These are phyloP conservation scores for Thunnus maccoyii DNA, from an alignment of 2,113 vertebrate species.

Conservation along the genomic window DNA sequence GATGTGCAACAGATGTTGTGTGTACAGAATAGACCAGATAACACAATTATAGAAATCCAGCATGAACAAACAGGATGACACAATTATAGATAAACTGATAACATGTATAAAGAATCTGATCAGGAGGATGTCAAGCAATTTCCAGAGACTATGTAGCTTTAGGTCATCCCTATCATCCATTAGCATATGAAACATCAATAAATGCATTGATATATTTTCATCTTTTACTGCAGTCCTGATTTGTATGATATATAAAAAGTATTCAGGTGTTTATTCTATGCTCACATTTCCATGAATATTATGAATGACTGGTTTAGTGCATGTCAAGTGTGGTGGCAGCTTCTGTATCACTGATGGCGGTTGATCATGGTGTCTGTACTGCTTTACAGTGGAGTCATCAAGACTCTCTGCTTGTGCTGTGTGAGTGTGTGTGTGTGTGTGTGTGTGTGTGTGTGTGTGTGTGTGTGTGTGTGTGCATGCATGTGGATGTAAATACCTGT, in stretches of 20 bases:
- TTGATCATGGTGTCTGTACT: slow-evolving; percentile 26
- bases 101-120: no score
- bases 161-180: neutral
- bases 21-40: no score
- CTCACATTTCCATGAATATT: slow-evolving; percentile 1
- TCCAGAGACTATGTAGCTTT: no score
- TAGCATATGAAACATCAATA: neutral
- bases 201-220: neutral
- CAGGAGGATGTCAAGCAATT: no score
- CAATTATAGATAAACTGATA: no score
- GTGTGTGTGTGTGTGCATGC: slow-evolving; percentile 20
- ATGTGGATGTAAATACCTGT: slow-evolving; percentile 9
- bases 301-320: slow-evolving; percentile 23
- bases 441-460: slow-evolving; percentile 7
- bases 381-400: slow-evolving; percentile 23
- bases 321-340: slow-evolving; percentile 19
- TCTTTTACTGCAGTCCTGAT: neutral
- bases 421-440: no score
- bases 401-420: slow-evolving; percentile 5
- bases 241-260: neutral
- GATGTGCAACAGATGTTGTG: no score
- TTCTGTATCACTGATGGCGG: slow-evolving; percentile 11
- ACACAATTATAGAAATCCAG: no score
- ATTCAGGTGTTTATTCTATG: neutral
- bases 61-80: no score